Evolutionary conservation across 2,888 invertebrate genomes (phyloP).

Genomic region (Apodemia zela): DNA sequence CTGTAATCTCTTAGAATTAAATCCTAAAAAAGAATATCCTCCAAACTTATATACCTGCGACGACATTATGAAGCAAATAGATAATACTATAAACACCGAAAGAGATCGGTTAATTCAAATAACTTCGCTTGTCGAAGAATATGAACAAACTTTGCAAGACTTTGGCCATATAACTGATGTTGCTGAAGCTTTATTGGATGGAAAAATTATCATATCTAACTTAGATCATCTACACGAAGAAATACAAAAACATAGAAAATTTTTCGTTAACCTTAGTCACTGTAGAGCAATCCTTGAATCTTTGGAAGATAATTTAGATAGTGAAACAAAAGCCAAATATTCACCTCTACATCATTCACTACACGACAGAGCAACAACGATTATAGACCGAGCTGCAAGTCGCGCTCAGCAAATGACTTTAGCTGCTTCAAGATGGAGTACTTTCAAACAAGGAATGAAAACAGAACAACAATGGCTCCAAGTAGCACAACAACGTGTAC

Average conservation of each 20-base stretch:
- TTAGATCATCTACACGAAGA: conserved; percentile 92
- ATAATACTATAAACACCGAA: conserved; percentile 85
- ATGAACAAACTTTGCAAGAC: conserved; percentile 92
- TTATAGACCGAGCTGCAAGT: conserved; percentile 90
- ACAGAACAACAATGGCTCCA: conserved; percentile 92
- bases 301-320: conserved; percentile 90
- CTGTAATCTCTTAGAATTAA: conserved; percentile 83
- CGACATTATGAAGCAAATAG: conserved; percentile 85
- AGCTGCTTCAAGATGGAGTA: conserved; percentile 91
- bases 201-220: conserved; percentile 86
- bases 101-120: conserved; percentile 88
- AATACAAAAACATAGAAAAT: conserved; percentile 93
- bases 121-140: conserved; percentile 89
- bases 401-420: conserved; percentile 91
- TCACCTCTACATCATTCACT: conserved; percentile 87
- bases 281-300: conserved; percentile 93
- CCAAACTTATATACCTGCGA: conserved; percentile 83
- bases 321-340: conserved; percentile 87
- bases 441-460: conserved; percentile 89
- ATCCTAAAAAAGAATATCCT: conserved; percentile 86
- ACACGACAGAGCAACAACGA: conserved; percentile 86
- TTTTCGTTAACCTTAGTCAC: conserved; percentile 93
- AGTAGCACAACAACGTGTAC: conserved; percentile 91
- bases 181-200: conserved; percentile 89
- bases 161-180: conserved; percentile 92